Evolutionary conservation across 2,888 invertebrate species (phyloP).

Genomic region (Hirudinaria manillensis): DNA sequence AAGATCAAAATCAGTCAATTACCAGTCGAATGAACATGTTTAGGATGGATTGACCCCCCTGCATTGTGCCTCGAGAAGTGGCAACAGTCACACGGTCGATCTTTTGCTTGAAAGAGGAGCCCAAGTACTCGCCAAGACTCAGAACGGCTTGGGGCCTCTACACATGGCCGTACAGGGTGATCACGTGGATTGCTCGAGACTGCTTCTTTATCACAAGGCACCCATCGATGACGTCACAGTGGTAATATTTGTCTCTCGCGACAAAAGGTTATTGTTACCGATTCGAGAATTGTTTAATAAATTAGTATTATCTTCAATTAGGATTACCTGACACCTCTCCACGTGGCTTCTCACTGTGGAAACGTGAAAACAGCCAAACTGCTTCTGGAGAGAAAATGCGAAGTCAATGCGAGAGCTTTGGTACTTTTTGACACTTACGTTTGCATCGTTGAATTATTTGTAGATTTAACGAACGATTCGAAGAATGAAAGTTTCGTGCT

Average conservation of each 20-base stretch:
- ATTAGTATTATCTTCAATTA: background rate
- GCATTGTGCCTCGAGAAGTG: constrained; percentile 64
- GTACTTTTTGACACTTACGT: constrained; percentile 42
- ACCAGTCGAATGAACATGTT: too few species aligned
- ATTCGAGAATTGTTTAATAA: background rate
- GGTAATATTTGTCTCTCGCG: constrained; percentile 19
- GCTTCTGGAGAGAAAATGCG: constrained; percentile 86
- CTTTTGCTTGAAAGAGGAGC: constrained; percentile 90
- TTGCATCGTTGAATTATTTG: background rate
- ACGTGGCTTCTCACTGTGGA: constrained; percentile 75
- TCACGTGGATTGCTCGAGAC: constrained; percentile 88
- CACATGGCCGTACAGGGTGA: constrained; percentile 99
- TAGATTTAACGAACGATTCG: constrained; percentile 9
- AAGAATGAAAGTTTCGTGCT: background rate
- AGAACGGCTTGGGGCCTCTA: constrained; percentile 87
- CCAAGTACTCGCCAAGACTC: constrained; percentile 90
- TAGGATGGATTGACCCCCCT: constrained; percentile 38
- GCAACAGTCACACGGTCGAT: constrained; percentile 90
- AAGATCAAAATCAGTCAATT: too few species aligned
- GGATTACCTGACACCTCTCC: constrained; percentile 93
- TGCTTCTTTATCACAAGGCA: constrained; percentile 85
- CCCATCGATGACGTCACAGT: constrained; percentile 75
- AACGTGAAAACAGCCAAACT: constrained; percentile 87
- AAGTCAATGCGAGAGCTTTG: constrained; percentile 78
- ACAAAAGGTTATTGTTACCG: background rate